Base-by-base conservation (phyloP, 2,113 vertebrate species). In the Notothenia rossii region DNA sequence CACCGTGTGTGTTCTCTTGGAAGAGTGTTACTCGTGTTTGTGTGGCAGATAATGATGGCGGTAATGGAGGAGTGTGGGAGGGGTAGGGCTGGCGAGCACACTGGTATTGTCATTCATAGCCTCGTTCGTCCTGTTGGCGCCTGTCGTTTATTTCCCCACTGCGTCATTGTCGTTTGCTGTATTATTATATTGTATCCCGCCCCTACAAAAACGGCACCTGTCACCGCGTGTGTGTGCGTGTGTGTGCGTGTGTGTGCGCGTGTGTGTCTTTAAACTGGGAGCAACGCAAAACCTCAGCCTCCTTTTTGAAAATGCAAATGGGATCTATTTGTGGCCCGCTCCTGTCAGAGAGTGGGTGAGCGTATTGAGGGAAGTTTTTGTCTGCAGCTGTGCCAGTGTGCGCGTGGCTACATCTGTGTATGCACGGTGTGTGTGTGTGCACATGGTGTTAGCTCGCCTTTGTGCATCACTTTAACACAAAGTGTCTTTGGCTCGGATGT, bases 221-320 rank as follows among this genome's bases (percentile, higher is more conserved):
- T 86, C 78, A 76, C 55, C 65, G 68, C 66, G 40, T 75, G 18
- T 50, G 65, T 51, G n/a, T n/a, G n/a, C n/a, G n/a, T n/a, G n/a
- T n/a, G n/a, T n/a, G n/a, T n/a, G n/a, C n/a, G 49, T 12, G 66
- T 46, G 61, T 62, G n/a, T 72, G n/a, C 48, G 60, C 17, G 22
- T 50, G 43, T 61, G 56, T 61, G 55, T 84, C 25, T 51, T 66
- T 58, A 51, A 59, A 72, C 71, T 20, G 53, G 75, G 72, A 86
- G 81, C 77, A 70, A 74, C 75, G 81, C 71, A 73, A 83, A 86
- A 82, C 59, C 81, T 68, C 79, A 71, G 72, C 78, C 50, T 86
- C 81, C 76, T 89, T 83, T 40, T 72, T 83, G 75, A 89, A 92
- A 92, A 94, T 91, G 90, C 85, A 92, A 91, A 93, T 93, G 11